A percentile compares a stretch with the other conserved stretches of the same genome.
Conservation (phyloP, 2,113 vertebrate species). For the Rhinoptilus africanus region DNA sequence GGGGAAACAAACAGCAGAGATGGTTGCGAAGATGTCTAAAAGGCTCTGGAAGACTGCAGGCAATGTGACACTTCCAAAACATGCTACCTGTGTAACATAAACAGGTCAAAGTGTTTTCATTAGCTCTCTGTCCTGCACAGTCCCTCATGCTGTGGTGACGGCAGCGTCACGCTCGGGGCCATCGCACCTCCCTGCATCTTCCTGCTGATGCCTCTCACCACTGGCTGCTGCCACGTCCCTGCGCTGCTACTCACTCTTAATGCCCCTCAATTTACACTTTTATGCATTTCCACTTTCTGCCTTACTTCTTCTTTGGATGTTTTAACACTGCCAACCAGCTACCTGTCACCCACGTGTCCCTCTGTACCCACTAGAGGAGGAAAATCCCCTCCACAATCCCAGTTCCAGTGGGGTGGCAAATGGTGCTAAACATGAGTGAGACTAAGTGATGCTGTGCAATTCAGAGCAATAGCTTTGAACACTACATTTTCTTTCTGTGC, state of each 20-base stretch:
- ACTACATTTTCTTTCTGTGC: background rate
- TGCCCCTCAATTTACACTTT: background rate
- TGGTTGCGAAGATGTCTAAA: background rate
- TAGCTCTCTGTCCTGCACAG: background rate
- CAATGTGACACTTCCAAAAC: background rate
- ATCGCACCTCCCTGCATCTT: background rate
- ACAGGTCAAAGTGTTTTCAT: background rate
- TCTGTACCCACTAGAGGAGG: background rate
- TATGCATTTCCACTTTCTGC: background rate
- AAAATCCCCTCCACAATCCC: background rate
- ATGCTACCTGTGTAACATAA: rapidly evolving
- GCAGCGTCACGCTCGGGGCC: background rate
- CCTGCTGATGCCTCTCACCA: background rate
- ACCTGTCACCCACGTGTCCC: background rate
- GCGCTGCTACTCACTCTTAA: background rate
- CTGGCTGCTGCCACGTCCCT: background rate
- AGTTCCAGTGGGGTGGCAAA: background rate
- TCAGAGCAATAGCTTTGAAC: background rate
- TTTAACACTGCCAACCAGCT: background rate
- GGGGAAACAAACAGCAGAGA: background rate
- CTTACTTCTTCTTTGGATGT: background rate
- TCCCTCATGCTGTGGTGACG: too few relatives aligned
- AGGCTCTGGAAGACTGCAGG: background rate
- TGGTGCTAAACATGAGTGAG: background rate
- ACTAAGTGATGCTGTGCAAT: background rate